Evolutionary conservation across 1,140 invertebrate species (phyloP).

Genomic region (Pissodes strobi): DNA sequence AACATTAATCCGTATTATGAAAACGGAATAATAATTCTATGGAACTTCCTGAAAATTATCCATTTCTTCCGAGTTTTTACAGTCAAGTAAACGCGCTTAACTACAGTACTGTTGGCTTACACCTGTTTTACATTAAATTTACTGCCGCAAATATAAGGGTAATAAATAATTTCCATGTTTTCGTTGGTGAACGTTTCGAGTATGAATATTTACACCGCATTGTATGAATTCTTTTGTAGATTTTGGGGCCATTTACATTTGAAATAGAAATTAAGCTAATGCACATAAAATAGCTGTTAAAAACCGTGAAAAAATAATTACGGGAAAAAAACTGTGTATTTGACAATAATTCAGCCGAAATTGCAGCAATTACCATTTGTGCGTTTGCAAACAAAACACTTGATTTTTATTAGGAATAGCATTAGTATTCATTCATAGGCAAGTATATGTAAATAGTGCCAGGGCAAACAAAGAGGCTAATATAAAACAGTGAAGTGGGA

Average conservation of each 20-base stretch:
- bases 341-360: conserved; percentile 6
- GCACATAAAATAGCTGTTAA: conserved; percentile 24
- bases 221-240: conserved; percentile 24
- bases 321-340: neutral
- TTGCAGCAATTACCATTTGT: neutral
- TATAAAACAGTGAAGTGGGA: too few species aligned
- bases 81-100: conserved; percentile 15
- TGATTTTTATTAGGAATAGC: neutral
- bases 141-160: conserved; percentile 20
- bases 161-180: conserved; percentile 27
- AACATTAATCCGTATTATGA: too few species aligned
- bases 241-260: conserved; percentile 14
- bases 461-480: too few species aligned
- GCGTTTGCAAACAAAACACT: neutral
- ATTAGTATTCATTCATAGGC: neutral
- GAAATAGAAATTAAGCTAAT: conserved; percentile 20
- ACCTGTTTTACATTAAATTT: conserved; percentile 30
- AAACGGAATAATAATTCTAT: too few species aligned
- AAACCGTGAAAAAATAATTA: conserved; percentile 27
- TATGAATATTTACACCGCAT: conserved; percentile 21
- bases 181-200: conserved; percentile 17
- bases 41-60: too few species aligned
- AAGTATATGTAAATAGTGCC: too few species aligned
- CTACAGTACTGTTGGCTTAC: conserved; percentile 23
- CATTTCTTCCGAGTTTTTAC: conserved; percentile 8